A percentile compares a stretch with the other conserved stretches of the same genome.
These are phyloP conservation scores for Sturmia bella DNA, from an alignment of 2,888 invertebrate genomes.

Conservation along the genomic window DNA sequence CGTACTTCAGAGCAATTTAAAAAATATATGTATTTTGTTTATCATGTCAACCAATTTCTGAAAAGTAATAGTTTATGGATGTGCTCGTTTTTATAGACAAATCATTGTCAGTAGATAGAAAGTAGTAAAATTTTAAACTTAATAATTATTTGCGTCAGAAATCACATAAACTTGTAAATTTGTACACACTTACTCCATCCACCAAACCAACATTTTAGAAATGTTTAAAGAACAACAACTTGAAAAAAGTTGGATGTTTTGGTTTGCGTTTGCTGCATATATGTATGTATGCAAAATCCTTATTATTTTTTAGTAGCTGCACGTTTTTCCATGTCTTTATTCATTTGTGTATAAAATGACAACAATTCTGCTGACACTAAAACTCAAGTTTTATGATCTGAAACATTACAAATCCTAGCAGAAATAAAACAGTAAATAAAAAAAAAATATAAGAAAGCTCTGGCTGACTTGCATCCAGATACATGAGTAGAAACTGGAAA, in stretches of 20 bases:
- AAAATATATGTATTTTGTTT: too few species aligned
- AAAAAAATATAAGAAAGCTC: constrained; percentile 45
- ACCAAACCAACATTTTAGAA: constrained; percentile 38
- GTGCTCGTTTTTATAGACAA: too few species aligned
- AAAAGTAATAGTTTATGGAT: too few species aligned
- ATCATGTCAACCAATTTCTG: too few species aligned
- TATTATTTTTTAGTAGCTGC: background rate
- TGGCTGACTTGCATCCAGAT: constrained; percentile 37
- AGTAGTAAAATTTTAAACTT: constrained; percentile 11
- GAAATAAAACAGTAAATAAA: constrained; percentile 49
- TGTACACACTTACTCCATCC: background rate
- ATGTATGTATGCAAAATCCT: constrained; percentile 1
- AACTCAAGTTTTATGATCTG: constrained; percentile 69
- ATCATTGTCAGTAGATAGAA: constrained; percentile 28
- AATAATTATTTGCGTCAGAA: constrained; percentile 36
- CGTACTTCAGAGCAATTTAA: too few species aligned
- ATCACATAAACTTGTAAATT: background rate
- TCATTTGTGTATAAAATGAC: constrained; percentile 55
- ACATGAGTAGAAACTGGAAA: constrained; percentile 25
- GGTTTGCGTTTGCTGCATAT: constrained; percentile 4
- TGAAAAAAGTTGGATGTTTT: background rate
- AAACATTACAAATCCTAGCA: constrained; percentile 66
- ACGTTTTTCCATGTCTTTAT: constrained; percentile 15
- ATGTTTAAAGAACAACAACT: constrained; percentile 8
- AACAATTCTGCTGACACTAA: constrained; percentile 68